These are phyloP conservation scores for Cerastoderma edule DNA, from an alignment of 2,888 invertebrate species.

Conservation along the genomic window DNA sequence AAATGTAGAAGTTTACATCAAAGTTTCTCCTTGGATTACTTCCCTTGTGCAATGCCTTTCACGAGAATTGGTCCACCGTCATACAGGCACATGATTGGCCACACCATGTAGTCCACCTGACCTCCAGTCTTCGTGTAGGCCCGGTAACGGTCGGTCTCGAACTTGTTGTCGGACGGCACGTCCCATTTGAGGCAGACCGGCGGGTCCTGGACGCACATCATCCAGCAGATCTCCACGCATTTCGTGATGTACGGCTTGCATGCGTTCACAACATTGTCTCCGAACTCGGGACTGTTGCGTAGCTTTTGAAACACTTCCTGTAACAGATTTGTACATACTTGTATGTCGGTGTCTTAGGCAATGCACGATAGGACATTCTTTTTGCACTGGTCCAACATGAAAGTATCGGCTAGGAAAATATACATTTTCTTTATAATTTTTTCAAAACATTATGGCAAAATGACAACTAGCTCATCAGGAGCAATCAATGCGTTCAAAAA, in stretches of 20 bases:
- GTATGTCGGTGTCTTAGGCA: no score
- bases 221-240: slow-evolving; percentile 53
- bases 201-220: slow-evolving; percentile 56
- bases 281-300: slow-evolving; percentile 39
- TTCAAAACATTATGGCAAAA: no score
- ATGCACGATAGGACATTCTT: no score
- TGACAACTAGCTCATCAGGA: no score
- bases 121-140: slow-evolving; percentile 45
- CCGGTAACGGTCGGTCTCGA: slow-evolving; percentile 47
- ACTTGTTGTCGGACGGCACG: slow-evolving; percentile 39
- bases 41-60: slow-evolving; percentile 57
- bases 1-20: no score
- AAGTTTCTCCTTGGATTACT: neutral
- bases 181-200: slow-evolving; percentile 44
- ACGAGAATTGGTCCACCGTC: slow-evolving; percentile 45
- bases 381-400: no score
- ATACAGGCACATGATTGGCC: slow-evolving; percentile 51
- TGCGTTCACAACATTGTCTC: slow-evolving; percentile 38
- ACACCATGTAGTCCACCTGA: slow-evolving; percentile 52
- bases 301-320: slow-evolving; percentile 54
- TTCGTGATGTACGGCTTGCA: slow-evolving; percentile 38
- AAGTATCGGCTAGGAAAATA: no score
- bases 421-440: no score
- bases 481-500: no score
- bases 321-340: no score